A percentile compares a stretch with the other conserved stretches of the same genome.
Conservation (phyloP, 2,797 vertebrate species). For the Euphonia xanthogaster region DNA sequence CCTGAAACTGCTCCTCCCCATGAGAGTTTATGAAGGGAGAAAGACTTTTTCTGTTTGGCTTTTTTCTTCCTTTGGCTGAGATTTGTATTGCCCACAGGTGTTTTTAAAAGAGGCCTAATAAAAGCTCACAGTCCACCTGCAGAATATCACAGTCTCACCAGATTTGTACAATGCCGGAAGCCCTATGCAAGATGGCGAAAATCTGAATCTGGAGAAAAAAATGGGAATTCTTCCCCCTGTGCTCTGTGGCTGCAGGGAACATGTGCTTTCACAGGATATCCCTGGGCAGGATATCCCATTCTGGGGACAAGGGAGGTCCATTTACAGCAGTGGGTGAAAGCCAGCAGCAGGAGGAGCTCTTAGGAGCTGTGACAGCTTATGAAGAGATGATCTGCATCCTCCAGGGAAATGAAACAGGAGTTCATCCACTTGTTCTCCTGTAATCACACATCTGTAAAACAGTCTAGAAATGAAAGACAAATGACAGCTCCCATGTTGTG, state of each 20-base stretch:
- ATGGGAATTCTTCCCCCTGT: fast-evolving
- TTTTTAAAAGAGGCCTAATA: neutral
- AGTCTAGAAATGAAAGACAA: conserved; percentile 2
- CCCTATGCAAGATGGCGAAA: neutral
- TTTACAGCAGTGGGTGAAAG: neutral
- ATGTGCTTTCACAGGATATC: fast-evolving
- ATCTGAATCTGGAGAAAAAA: neutral
- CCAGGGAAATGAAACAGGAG: neutral
- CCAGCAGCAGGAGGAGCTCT: neutral
- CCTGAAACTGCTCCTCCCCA: neutral
- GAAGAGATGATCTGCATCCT: neutral
- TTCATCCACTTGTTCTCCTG: conserved; percentile 11
- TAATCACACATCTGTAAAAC: conserved; percentile 11
- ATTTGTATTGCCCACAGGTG: neutral
- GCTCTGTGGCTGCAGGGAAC: neutral
- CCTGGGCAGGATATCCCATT: neutral
- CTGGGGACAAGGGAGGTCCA: neutral
- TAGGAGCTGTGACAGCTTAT: neutral
- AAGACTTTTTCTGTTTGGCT: neutral
- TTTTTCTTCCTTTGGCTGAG: neutral
- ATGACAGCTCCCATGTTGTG: neutral
- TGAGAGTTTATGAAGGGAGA: neutral
- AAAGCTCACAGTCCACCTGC: neutral
- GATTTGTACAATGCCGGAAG: neutral
- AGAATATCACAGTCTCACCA: neutral